These are phyloP conservation scores for Sepiola atlantica DNA, from an alignment of 2,888 invertebrate species.

Conservation along the genomic window DNA sequence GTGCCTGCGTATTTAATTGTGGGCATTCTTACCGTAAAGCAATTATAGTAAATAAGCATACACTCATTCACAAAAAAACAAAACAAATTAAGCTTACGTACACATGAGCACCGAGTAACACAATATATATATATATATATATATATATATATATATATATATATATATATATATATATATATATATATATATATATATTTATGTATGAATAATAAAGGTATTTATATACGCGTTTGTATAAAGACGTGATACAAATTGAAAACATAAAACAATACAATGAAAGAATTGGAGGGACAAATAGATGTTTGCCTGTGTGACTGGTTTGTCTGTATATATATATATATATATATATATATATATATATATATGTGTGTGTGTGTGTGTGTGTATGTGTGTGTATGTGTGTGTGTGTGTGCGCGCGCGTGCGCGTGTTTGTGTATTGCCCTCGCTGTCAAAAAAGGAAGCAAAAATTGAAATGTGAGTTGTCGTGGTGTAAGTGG, in stretches of 20 bases:
- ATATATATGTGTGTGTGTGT: neutral
- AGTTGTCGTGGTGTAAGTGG: neutral
- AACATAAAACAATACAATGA: neutral
- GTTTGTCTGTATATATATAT: neutral
- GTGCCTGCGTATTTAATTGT: too few species aligned
- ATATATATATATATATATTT: too few species aligned
- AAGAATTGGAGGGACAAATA: neutral
- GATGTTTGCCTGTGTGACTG: neutral
- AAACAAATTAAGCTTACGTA: too few species aligned
- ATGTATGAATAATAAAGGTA: too few species aligned
- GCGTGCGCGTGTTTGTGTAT: neutral
- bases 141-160: neutral
- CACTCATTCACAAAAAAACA: too few species aligned
- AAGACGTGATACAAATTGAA: neutral
- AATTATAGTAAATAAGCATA: too few species aligned
- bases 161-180: neutral
- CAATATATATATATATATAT: neutral
- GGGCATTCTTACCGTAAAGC: too few species aligned
- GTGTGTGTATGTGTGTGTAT: neutral
- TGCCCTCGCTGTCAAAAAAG: neutral
- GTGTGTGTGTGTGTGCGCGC: neutral
- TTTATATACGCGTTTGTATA: neutral
- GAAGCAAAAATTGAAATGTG: slow-evolving; percentile 15
- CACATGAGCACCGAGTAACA: too few species aligned
- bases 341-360: neutral